Evolutionary conservation across 2,113 vertebrate genomes (phyloP).

Genomic region (Semnopithecus entellus): DNA sequence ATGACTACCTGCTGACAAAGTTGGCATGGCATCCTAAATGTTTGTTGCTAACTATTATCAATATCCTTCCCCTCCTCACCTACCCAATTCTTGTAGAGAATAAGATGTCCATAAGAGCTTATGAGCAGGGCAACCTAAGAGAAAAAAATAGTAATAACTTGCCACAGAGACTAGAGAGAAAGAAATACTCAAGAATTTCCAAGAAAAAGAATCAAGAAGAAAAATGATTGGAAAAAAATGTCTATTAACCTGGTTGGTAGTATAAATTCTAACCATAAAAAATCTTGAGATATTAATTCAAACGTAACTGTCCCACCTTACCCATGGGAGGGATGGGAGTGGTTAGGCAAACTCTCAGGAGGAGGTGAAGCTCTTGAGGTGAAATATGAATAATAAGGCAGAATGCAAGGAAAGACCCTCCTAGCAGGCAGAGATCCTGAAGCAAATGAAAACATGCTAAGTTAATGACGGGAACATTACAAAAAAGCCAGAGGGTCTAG

Average conservation of each 20-base stretch:
- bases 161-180: not conserved
- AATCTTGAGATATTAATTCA: not conserved
- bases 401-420: not conserved
- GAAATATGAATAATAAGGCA: not conserved
- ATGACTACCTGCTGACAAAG: not conserved
- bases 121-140: not conserved
- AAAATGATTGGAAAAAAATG: constrained; percentile 26
- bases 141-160: not conserved
- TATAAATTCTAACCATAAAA: not conserved
- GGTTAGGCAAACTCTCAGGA: not conserved
- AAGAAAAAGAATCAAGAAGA: not conserved
- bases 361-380: not conserved
- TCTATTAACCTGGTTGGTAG: not conserved
- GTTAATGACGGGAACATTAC: not conserved
- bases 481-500: not conserved
- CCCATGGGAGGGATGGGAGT: not conserved
- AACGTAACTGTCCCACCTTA: not conserved
- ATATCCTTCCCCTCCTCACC: not conserved
- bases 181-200: not conserved
- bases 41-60: not conserved
- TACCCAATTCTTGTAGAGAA: not conserved
- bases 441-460: not conserved
- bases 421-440: not conserved
- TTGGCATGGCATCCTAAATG: not conserved
- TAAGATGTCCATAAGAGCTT: not conserved